Base-by-base conservation (phyloP, 2,888 invertebrate species). In the Eledona agricola region DNA sequence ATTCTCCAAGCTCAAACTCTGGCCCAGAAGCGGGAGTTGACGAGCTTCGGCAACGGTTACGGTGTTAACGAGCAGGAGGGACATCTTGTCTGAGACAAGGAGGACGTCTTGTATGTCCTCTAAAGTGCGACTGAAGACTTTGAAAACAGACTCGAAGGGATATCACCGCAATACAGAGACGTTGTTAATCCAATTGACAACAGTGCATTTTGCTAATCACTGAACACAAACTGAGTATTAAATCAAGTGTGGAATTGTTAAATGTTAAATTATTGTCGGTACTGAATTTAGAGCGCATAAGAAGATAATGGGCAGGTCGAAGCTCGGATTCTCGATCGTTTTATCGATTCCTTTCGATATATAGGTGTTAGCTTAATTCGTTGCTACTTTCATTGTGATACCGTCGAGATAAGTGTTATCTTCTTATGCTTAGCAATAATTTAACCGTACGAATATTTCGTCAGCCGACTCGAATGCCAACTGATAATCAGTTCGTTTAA, bases 21-120 rank as follows among this genome's bases (percentile, higher is more conserved):
- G 20, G 68, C 71, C 40, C 76, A 77, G 59, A 77, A 77, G 59
- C 70, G 76, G 22, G 74, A 75, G 51, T 55, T 77, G 54, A 76
- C 73, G 57, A 76, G 75, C 65, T 77, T 77, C 57, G 77, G 77
- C 47, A 77, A 76, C 56, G 76, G 76, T 58, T 77, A 77, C 61
- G 74, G 77, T 52, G 76, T 76, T 32, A 76, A 73, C 53, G 77
- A 77, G 68, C 77, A 77, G 57, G 77, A 77, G 57, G 77, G 77
- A 40, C 77, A 77, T 66, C 77, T 77, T 61, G 77, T 77, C 57
- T 77, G 77, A 77, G 73, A 76, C 60, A 59, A 63, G 73, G 74
- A 66, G 58, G 75, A 75, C 45, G 57, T 72, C 62, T 66, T 72
- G 53, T 70, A 71, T 54, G 68, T 69, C 61, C 65, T 72, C 64